phyloP scores from a whole-genome alignment of 2,113 vertebrate genomes.

The Pelusios castaneus region DNA sequence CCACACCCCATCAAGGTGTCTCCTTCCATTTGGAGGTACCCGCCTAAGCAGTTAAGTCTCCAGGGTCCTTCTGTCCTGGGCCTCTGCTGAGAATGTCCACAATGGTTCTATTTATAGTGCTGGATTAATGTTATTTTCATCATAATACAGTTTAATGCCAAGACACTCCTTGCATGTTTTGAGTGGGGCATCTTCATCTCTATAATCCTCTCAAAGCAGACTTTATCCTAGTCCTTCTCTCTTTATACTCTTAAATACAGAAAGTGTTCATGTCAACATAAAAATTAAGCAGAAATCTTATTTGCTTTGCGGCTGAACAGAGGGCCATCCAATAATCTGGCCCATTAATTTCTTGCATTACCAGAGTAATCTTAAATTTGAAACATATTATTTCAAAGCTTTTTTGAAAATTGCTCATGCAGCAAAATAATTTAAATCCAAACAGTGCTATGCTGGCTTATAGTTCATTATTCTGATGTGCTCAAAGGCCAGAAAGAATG shows the following conservation, averaged over 20 bases:
- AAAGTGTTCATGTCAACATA: not conserved
- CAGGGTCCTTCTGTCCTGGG: not conserved
- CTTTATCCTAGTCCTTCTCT: not conserved
- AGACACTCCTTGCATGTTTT: rapidly evolving
- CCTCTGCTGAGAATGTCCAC: not conserved
- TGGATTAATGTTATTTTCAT: not conserved
- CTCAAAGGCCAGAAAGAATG: not conserved
- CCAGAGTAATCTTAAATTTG: not conserved
- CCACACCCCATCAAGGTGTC: not conserved
- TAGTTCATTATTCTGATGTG: not conserved
- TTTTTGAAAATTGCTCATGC: not conserved
- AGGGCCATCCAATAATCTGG: not conserved
- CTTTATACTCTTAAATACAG: not conserved
- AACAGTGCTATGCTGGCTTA: not conserved
- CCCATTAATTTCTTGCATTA: not conserved
- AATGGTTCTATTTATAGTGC: not conserved
- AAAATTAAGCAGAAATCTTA: not conserved
- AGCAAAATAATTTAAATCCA: not conserved
- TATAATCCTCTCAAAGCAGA: not conserved
- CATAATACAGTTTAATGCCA: not conserved
- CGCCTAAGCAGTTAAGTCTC: not conserved
- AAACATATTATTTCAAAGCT: not conserved
- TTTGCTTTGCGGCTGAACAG: not conserved
- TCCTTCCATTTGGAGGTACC: rapidly evolving
- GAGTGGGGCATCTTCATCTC: not conserved